phyloP scores from a whole-genome alignment of 1,140 invertebrate species.

The Platyscapa corneri region DNA sequence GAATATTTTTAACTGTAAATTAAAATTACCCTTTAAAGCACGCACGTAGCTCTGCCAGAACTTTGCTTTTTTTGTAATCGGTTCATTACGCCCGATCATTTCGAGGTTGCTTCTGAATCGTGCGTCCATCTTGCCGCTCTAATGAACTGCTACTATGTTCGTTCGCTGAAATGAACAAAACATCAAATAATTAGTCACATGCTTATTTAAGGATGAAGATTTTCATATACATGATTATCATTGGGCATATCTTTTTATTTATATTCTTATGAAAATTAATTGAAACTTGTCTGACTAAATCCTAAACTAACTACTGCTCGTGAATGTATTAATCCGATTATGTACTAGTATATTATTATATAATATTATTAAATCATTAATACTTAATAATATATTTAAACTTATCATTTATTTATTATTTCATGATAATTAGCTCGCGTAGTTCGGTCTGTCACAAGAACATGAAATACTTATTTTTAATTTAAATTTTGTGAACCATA shows the following conservation, averaged over 20 bases:
- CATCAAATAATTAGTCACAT: neutral
- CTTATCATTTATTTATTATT: no score
- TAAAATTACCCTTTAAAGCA: slow-evolving; percentile 85
- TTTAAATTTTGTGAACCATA: no score
- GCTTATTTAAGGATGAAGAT: neutral
- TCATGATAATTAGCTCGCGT: no score
- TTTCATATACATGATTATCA: neutral
- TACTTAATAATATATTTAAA: no score
- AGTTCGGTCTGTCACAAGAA: no score
- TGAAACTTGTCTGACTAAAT: neutral
- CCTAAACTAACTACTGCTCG: neutral
- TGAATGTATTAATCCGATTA: neutral
- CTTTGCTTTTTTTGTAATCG: slow-evolving; percentile 91
- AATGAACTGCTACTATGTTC: slow-evolving; percentile 76
- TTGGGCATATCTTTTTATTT: no score
- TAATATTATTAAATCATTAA: no score
- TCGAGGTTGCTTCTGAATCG: slow-evolving; percentile 93
- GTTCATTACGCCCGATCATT: slow-evolving; percentile 93
- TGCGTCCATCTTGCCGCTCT: slow-evolving; percentile 81
- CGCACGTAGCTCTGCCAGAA: slow-evolving; percentile 94
- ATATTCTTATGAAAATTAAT: no score
- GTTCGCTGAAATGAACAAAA: slow-evolving; percentile 78
- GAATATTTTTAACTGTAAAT: neutral
- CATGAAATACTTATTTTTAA: no score
- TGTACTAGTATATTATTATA: no score